phyloP scores from a whole-genome alignment of 2,888 invertebrate species.

The Lymantria monacha region DNA sequence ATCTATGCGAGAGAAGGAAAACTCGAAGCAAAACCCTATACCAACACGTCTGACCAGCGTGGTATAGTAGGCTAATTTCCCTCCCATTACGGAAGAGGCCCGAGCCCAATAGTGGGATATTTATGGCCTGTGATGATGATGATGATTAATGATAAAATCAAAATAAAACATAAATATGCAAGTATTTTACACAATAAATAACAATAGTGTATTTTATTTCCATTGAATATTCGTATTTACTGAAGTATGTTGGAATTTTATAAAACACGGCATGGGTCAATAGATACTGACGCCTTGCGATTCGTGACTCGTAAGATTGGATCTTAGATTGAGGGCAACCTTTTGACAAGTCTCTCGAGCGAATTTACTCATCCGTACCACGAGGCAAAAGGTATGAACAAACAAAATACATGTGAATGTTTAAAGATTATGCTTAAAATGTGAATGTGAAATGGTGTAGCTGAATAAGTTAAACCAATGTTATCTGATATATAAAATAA shows the following conservation, averaged over 20 bases:
- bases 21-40: too few relatives aligned
- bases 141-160: too few relatives aligned
- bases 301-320: slow-evolving; percentile 36
- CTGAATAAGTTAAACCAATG: background rate
- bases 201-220: background rate
- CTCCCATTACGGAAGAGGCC: too few relatives aligned
- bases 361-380: slow-evolving; percentile 21
- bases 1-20: too few relatives aligned
- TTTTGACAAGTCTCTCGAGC: slow-evolving; percentile 29
- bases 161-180: too few relatives aligned
- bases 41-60: too few relatives aligned
- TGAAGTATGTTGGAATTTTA: slow-evolving; percentile 16
- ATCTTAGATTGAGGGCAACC: slow-evolving; percentile 30
- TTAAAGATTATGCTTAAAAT: slow-evolving; percentile 14
- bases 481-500: background rate
- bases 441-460: slow-evolving; percentile 1
- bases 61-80: too few relatives aligned
- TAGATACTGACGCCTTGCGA: slow-evolving; percentile 21
- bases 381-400: slow-evolving; percentile 27
- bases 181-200: too few relatives aligned
- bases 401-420: slow-evolving; percentile 29
- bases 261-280: slow-evolving; percentile 30
- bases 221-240: slow-evolving; percentile 14
- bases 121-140: too few relatives aligned
- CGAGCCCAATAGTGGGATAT: too few relatives aligned